Conservation (phyloP, 2,113 vertebrate species). For the Stigmatopora argus region DNA sequence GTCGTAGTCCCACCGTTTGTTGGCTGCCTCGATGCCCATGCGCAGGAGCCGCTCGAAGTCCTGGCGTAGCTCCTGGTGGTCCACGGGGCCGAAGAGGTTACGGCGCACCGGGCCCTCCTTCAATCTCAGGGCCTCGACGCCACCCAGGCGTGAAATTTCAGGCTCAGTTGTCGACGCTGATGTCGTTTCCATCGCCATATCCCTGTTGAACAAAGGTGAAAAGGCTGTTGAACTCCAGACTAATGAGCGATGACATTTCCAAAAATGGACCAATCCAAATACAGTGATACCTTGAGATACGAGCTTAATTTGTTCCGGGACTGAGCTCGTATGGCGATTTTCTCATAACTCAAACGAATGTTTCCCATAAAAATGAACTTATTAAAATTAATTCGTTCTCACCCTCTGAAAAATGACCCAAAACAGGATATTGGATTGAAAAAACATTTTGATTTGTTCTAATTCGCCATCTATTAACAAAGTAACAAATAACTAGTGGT, state of each 20-base stretch:
- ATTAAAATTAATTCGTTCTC: no score
- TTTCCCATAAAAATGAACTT: no score
- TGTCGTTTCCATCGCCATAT: conserved; percentile 45
- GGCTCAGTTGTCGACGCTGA: conserved; percentile 31
- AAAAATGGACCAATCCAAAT: no score
- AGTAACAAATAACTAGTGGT: no score
- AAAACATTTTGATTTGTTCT: no score
- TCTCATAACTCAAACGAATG: no score
- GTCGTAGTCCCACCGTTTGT: conserved; percentile 73
- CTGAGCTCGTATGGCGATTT: no score
- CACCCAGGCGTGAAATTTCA: conserved; percentile 1
- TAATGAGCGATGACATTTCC: conserved; percentile 30
- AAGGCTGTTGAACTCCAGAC: conserved; percentile 13
- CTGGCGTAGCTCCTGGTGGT: conserved; percentile 69
- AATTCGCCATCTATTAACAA: no score
- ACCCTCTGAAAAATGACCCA: no score
- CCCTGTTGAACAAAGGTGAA: conserved; percentile 35
- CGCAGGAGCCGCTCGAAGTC: conserved; percentile 69
- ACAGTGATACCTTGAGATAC: no score
- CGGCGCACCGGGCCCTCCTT: conserved; percentile 34
- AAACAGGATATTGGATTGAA: no score
- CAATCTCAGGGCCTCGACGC: conserved; percentile 42
- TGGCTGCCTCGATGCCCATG: conserved; percentile 57
- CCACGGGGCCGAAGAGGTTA: conserved; percentile 73
- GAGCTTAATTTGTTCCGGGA: no score